phyloP scores from a whole-genome alignment of 2,888 invertebrate species.

The Ormyrus labotus region DNA sequence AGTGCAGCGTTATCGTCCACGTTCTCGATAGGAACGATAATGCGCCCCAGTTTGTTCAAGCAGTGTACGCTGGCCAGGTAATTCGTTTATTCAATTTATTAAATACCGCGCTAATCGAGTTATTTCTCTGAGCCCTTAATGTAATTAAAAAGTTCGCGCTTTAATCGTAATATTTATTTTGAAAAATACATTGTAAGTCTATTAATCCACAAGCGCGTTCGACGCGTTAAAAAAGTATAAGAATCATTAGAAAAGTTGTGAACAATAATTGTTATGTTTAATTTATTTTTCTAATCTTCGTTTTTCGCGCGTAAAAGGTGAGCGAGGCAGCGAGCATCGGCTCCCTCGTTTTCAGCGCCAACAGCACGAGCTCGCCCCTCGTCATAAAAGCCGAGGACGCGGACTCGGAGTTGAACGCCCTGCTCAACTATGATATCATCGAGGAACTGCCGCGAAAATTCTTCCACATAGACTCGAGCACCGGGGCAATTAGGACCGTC shows the following conservation, averaged over 20 bases:
- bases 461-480: constrained; percentile 91
- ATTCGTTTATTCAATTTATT: not conserved
- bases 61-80: constrained; percentile 69
- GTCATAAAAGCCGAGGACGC: constrained; percentile 90
- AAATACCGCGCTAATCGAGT: too few species aligned
- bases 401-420: constrained; percentile 91
- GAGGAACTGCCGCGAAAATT: constrained; percentile 86
- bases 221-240: too few species aligned
- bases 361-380: constrained; percentile 83
- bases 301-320: constrained; percentile 71
- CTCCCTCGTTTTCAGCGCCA: constrained; percentile 82
- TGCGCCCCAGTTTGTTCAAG: constrained; percentile 84
- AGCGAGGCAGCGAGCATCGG: constrained; percentile 86
- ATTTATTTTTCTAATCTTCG: not conserved
- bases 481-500: constrained; percentile 89
- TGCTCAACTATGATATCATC: constrained; percentile 89
- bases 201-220: too few species aligned
- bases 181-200: too few species aligned
- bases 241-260: too few species aligned
- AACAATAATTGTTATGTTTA: too few species aligned
- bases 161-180: too few species aligned
- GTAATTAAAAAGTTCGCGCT: too few species aligned
- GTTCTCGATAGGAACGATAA: constrained; percentile 93
- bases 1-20: constrained; percentile 86
- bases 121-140: not conserved